Conservation (phyloP, 2,797 vertebrate species). For the Molossus molossus region DNA sequence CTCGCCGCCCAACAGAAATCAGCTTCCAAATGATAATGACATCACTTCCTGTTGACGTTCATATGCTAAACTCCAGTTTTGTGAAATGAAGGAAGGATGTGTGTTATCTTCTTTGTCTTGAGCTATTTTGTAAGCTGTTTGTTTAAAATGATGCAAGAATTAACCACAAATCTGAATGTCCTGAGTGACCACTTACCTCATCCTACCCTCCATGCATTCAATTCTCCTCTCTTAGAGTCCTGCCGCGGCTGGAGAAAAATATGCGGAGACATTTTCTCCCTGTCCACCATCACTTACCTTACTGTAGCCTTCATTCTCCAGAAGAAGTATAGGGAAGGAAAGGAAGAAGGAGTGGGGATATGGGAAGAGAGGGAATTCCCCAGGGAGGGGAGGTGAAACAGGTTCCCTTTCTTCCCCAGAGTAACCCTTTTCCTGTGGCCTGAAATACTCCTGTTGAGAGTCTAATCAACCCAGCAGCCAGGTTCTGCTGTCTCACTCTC, state of each 20-base stretch:
- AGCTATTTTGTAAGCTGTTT: neutral
- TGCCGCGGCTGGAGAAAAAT: neutral
- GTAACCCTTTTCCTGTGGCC: neutral
- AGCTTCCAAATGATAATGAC: neutral
- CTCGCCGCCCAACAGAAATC: fast-evolving
- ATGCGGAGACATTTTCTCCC: neutral
- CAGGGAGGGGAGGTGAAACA: neutral
- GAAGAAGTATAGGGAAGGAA: neutral
- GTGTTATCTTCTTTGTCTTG: neutral
- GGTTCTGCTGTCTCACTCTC: neutral
- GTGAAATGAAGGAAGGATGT: neutral
- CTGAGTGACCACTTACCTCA: neutral
- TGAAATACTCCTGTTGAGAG: neutral
- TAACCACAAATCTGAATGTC: slow-evolving; percentile 8
- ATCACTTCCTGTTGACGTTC: neutral
- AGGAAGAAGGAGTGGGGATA: neutral
- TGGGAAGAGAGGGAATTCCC: neutral
- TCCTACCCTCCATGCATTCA: neutral
- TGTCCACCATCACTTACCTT: neutral
- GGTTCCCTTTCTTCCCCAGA: neutral
- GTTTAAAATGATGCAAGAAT: slow-evolving; percentile 47
- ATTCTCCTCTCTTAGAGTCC: neutral
- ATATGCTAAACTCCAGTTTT: neutral
- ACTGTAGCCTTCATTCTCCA: neutral
- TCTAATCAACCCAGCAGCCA: neutral